These are phyloP conservation scores for Poecilia latipinna DNA, from an alignment of 2,113 vertebrate genomes.

Conservation along the genomic window DNA sequence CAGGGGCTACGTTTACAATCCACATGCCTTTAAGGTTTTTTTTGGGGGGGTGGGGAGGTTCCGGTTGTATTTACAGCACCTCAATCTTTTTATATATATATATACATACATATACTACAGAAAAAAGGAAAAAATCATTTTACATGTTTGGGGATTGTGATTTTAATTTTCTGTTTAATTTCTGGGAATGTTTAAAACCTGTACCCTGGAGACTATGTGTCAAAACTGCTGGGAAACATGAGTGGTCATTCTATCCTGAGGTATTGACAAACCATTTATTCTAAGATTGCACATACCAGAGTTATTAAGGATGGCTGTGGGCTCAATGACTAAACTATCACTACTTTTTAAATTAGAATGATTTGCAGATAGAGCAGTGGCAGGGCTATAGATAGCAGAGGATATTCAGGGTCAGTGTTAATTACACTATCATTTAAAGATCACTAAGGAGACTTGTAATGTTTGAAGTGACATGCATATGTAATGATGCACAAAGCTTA, in stretches of 20 bases:
- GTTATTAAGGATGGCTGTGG: conserved; percentile 36
- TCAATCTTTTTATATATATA: too few species aligned
- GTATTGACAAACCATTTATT: conserved; percentile 38
- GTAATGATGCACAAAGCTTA: too few species aligned
- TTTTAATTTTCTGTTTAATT: not conserved
- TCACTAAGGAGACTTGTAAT: conserved; percentile 29
- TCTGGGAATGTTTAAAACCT: not conserved
- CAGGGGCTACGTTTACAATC: not conserved
- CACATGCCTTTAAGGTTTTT: not conserved
- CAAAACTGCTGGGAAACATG: conserved; percentile 31
- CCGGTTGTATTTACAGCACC: not conserved
- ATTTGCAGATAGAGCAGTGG: conserved; percentile 26
- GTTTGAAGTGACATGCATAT: conserved; percentile 23
- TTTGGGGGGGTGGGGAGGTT: not conserved
- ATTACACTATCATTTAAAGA: conserved; percentile 43
- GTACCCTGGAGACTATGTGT: not conserved
- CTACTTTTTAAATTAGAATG: conserved; percentile 54
- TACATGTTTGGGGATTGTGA: not conserved
- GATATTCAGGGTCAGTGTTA: conserved; percentile 54
- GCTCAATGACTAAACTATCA: conserved; percentile 32
- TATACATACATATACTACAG: not conserved
- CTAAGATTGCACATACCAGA: conserved; percentile 41
- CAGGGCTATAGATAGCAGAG: conserved; percentile 37
- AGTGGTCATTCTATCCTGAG: conserved; percentile 21
- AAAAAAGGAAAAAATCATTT: not conserved